These are phyloP conservation scores for Prolemur simus DNA, from an alignment of 2,113 vertebrate species.

Conservation along the genomic window DNA sequence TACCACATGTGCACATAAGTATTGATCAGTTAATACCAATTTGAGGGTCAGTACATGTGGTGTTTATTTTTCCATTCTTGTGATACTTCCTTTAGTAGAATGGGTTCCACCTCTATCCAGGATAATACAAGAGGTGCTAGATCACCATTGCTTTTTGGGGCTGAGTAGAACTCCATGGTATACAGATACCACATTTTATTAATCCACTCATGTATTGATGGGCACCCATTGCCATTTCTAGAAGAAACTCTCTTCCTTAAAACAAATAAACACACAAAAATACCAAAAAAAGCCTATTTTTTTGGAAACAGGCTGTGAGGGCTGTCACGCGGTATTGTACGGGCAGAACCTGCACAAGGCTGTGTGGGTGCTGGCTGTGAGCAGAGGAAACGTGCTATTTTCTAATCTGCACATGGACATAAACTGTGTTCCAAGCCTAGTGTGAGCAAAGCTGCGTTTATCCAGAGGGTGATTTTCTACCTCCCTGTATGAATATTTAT, in stretches of 20 bases:
- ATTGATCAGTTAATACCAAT: no score
- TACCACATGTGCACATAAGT: no score
- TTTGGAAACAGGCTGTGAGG: not conserved
- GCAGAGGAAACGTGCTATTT: not conserved
- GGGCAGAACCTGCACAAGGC: not conserved
- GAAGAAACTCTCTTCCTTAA: not conserved
- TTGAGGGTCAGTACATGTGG: no score
- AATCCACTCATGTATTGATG: no score
- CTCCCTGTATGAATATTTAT: no score
- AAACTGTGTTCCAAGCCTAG: not conserved
- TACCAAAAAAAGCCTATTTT: not conserved
- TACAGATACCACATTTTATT: no score
- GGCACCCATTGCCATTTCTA: not conserved
- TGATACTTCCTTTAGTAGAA: no score
- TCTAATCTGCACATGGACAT: not conserved
- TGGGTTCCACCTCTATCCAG: no score
- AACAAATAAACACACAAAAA: slow-evolving; percentile 2
- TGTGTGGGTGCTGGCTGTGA: not conserved
- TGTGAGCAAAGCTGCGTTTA: not conserved
- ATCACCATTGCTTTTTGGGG: no score
- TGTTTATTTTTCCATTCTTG: no score
- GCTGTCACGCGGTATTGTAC: not conserved
- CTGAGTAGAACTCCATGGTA: no score
- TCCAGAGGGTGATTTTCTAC: not conserved
- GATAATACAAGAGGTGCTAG: no score